phyloP scores from a whole-genome alignment of 2,797 vertebrate genomes.

The Siniperca scherzeri region DNA sequence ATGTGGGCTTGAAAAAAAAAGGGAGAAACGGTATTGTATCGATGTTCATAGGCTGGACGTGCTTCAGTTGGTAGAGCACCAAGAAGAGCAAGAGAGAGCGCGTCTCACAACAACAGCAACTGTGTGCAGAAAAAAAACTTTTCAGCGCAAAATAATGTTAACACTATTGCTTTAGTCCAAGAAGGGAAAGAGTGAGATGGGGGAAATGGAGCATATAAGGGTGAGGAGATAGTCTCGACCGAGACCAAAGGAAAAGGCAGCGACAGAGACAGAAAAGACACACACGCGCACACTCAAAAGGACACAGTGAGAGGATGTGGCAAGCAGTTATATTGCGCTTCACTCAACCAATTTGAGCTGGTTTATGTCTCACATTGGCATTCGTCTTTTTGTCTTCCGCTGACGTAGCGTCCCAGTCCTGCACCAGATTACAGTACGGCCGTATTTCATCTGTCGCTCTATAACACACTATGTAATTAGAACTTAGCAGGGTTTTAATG shows the following conservation, averaged over 20 bases:
- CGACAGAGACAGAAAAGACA: not conserved
- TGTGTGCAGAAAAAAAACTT: constrained; percentile 11
- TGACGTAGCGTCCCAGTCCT: constrained; percentile 27
- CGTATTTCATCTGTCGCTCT: constrained; percentile 45
- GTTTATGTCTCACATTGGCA: constrained; percentile 53
- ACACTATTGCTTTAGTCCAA: constrained; percentile 20
- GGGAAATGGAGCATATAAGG: constrained; percentile 44
- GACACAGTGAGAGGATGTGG: constrained; percentile 17
- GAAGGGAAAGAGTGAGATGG: constrained; percentile 24
- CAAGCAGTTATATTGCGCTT: constrained; percentile 40
- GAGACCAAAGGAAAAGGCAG: constrained; percentile 22
- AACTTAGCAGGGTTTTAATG: constrained; percentile 72
- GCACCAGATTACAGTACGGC: constrained; percentile 36
- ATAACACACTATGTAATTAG: constrained; percentile 69
- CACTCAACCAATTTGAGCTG: constrained; percentile 40
- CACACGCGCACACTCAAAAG: not conserved
- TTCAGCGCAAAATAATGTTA: constrained; percentile 24
- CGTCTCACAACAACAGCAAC: not conserved
- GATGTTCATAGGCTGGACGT: too few species aligned
- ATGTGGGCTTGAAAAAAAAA: too few species aligned
- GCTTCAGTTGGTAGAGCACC: not conserved
- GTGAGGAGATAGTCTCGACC: constrained; percentile 3
- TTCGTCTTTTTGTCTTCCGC: constrained; percentile 6
- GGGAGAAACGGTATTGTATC: too few species aligned
- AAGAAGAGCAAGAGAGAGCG: not conserved